phyloP scores from a whole-genome alignment of 2,888 invertebrate species.

The Drosophila anomalipes region DNA sequence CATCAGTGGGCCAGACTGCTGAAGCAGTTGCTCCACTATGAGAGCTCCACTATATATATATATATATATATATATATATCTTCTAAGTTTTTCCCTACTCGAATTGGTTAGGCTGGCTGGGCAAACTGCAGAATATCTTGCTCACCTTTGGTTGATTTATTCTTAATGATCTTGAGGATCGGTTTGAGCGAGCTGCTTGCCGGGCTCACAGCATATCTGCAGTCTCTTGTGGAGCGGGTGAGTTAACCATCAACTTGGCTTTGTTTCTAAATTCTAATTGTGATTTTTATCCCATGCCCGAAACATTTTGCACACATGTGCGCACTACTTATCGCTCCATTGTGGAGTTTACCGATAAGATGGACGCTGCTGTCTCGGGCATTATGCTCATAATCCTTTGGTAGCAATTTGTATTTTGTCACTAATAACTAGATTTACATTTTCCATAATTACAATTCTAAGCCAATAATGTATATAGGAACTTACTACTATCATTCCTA shows the following conservation, averaged over 20 bases:
- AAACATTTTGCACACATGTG: conserved; percentile 66
- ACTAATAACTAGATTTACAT: too few species aligned
- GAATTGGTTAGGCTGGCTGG: conserved; percentile 78
- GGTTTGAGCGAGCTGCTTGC: conserved; percentile 89
- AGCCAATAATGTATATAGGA: too few species aligned
- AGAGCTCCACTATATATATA: conserved; percentile 9
- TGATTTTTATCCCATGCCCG: conserved; percentile 63
- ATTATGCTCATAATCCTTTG: conserved; percentile 86
- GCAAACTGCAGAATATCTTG: conserved; percentile 86
- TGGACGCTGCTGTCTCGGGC: conserved; percentile 86
- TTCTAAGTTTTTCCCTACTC: conserved; percentile 78
- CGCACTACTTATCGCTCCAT: conserved; percentile 86
- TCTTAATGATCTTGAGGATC: conserved; percentile 89
- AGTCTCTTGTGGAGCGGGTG: conserved; percentile 43
- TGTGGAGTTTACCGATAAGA: conserved; percentile 85
- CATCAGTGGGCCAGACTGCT: conserved; percentile 75
- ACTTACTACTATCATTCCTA: too few species aligned
- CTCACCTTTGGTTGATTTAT: conserved; percentile 90
- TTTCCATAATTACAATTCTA: too few species aligned
- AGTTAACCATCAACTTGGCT: not conserved
- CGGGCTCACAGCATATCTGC: conserved; percentile 87
- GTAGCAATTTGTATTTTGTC: conserved; percentile 87
- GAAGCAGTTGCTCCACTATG: conserved; percentile 72
- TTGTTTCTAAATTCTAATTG: not conserved
- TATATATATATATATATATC: conserved; percentile 60